Conservation (phyloP, 2,888 invertebrate genomes). For the Drosophila pullipes region DNA sequence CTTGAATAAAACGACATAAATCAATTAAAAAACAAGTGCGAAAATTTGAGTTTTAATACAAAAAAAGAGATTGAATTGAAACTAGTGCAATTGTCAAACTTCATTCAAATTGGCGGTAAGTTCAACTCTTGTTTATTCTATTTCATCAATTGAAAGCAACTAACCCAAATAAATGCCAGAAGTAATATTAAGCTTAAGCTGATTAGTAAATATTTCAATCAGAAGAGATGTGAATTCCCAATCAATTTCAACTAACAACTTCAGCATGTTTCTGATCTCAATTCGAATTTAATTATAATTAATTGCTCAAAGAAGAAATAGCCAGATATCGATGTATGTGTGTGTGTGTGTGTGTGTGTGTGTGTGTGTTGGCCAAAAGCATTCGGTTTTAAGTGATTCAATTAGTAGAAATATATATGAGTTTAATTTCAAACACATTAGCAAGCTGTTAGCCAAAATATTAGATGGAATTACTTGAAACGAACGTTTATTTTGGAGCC, state of each 20-base stretch:
- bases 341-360: not conserved
- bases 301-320: slow-evolving; percentile 11
- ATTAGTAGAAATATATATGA: not conserved
- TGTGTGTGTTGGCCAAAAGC: slow-evolving; percentile 1
- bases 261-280: not conserved
- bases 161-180: not conserved
- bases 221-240: no score
- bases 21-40: slow-evolving; percentile 33
- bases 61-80: slow-evolving; percentile 1
- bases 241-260: not conserved
- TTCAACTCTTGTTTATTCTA: not conserved
- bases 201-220: not conserved
- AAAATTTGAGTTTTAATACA: slow-evolving; percentile 14
- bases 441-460: not conserved
- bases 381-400: not conserved
- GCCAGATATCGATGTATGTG: not conserved
- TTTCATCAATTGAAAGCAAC: not conserved
- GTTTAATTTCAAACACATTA: not conserved
- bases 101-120: slow-evolving; percentile 30
- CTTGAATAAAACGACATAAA: slow-evolving; percentile 25
- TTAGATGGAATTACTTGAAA: not conserved
- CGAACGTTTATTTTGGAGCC: not conserved
- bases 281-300: slow-evolving; percentile 11
- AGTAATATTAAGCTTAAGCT: not conserved
- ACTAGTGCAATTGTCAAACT: not conserved